phyloP scores from a whole-genome alignment of 2,797 vertebrate species.

The Oceanodroma leucorhoa region DNA sequence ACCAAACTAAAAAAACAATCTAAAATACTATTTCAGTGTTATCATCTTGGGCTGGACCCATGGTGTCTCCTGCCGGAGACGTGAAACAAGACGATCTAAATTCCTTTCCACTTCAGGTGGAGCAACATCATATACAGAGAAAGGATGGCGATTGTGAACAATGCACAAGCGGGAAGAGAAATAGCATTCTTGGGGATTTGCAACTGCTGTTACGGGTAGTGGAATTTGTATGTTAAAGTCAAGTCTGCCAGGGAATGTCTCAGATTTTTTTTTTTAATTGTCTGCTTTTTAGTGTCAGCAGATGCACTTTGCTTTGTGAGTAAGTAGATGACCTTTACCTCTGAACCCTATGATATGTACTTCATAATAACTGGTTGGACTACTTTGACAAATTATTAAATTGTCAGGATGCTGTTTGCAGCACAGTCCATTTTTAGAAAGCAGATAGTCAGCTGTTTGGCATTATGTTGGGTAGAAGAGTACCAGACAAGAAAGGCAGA shows the following conservation, averaged over 20 bases:
- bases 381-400: slow-evolving; percentile 75
- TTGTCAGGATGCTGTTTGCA: slow-evolving; percentile 66
- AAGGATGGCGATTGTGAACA: background rate
- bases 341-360: slow-evolving; percentile 63
- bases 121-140: background rate
- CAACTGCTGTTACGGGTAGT: background rate
- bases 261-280: slow-evolving; percentile 48
- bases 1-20: background rate
- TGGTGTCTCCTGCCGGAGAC: background rate
- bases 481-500: slow-evolving; percentile 42
- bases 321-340: slow-evolving; percentile 60
- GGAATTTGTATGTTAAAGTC: slow-evolving; percentile 15
- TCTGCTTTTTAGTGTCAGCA: slow-evolving; percentile 59
- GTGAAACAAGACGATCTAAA: background rate
- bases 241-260: background rate
- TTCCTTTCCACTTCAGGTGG: slow-evolving; percentile 32
- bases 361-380: slow-evolving; percentile 65
- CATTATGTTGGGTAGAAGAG: slow-evolving; percentile 36
- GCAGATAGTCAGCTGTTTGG: slow-evolving; percentile 72
- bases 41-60: background rate
- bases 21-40: background rate
- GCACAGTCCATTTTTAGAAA: slow-evolving; percentile 74
- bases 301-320: slow-evolving; percentile 48
- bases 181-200: background rate
- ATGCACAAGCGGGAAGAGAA: background rate